Conservation (phyloP, 92 coral and sea anemone genomes). For the Virgularia gustaviana region DNA sequence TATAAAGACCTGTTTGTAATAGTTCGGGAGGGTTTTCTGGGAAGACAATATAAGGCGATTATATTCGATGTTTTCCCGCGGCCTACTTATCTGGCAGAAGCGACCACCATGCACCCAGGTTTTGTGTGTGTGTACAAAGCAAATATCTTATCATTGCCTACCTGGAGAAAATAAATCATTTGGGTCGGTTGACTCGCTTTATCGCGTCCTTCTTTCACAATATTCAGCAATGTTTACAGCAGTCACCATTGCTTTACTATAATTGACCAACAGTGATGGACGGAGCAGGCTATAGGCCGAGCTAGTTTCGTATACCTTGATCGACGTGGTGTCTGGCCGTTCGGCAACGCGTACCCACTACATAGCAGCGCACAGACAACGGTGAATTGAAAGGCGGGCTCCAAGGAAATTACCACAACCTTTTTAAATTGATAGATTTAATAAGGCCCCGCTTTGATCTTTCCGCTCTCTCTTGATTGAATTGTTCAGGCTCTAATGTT, state of each 20-base stretch:
- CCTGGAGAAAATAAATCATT: conserved; percentile 15
- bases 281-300: background rate
- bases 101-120: no score
- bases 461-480: conserved; percentile 77
- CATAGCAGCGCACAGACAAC: conserved; percentile 27
- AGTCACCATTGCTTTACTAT: background rate
- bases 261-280: background rate
- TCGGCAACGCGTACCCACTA: no score
- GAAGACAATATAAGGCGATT: no score
- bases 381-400: conserved; percentile 28
- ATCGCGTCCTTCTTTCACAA: background rate
- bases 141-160: conserved; percentile 21
- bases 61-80: no score
- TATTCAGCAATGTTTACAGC: background rate
- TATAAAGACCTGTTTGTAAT: no score
- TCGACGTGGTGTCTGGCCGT: no score
- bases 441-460: conserved; percentile 85
- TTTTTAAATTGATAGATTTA: conserved; percentile 95
- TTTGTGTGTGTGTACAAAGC: no score
- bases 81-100: no score
- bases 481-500: conserved; percentile 38
- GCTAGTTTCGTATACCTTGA: background rate
- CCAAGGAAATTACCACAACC: conserved; percentile 82
- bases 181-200: background rate
- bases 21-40: no score